Evolutionary conservation across 2,797 vertebrate species (phyloP), one percentile per base, ranked within the genome.

Genomic region (Echeneis naucrates): DNA sequence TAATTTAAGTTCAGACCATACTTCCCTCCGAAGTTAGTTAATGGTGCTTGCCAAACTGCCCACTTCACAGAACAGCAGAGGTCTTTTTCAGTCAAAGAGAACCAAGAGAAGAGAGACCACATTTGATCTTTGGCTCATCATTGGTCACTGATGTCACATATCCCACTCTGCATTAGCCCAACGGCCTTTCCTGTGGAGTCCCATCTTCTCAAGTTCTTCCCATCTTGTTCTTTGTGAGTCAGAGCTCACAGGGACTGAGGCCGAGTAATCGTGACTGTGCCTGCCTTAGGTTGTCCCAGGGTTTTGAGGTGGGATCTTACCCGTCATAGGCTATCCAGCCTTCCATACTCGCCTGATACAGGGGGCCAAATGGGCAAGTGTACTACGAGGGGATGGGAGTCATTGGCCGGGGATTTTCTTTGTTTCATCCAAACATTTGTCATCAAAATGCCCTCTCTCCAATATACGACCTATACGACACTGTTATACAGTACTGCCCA

Each of bases 251-350:
- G 85, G 88, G 89, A 87, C 87, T 88, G 88, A 84, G 89, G 94
- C 94, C 58, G 93, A 94, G 95, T 95, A 95, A 93, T 94, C 95
- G 93, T 94, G 95, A 93, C 96, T 97, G 96, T 97, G 96, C 97
- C 97, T 97, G 96, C 95, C 96, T 98, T 98, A 97, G 97, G 97
- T 97, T 94, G 96, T 96, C 95, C 96, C 97, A 14, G 38, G 84
- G 65, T 95, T 93, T 93, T 72, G 35, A 85, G 89, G 91, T 95
- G 96, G 97, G 96, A 97, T 96, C 97, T 98, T 98, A 98, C 97
- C 97, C 97, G 96, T 98, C 97, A 95, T 95, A 89, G 96, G 96
- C 97, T 96, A 98, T 91, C 96, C 96, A 97, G 95, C 96, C 97
- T 94, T 96, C 95, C 88, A 96, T 92, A 92, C 94, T 92, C 92